A percentile compares a stretch with the other conserved stretches of the same genome.
Conservation (phyloP, 2,888 invertebrate genomes). For the Parelbella ahira region DNA sequence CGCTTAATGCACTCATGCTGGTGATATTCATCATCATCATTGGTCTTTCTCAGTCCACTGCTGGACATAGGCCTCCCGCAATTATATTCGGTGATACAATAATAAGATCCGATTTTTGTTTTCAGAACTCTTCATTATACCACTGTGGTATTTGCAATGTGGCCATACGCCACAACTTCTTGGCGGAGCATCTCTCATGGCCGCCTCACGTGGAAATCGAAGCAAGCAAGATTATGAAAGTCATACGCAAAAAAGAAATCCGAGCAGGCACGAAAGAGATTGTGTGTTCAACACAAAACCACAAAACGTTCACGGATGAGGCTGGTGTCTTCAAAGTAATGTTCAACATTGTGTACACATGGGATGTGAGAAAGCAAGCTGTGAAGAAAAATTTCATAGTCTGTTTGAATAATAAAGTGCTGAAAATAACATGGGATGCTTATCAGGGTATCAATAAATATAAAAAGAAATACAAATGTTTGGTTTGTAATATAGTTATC, state of each 20-base stretch:
- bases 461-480: slow-evolving; percentile 24
- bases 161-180: slow-evolving; percentile 29
- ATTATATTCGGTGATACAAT: too few species aligned
- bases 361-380: background rate
- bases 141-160: slow-evolving; percentile 47
- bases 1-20: too few species aligned
- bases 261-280: background rate
- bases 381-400: slow-evolving; percentile 32
- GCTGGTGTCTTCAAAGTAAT: background rate
- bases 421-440: slow-evolving; percentile 33
- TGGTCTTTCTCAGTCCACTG: too few species aligned
- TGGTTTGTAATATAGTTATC: slow-evolving; percentile 29
- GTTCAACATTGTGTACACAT: background rate
- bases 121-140: slow-evolving; percentile 39
- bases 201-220: slow-evolving; percentile 23
- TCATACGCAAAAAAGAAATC: background rate
- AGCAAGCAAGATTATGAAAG: slow-evolving; percentile 18
- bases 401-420: slow-evolving; percentile 21
- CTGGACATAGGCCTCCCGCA: too few species aligned
- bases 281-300: slow-evolving; percentile 4
- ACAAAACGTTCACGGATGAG: background rate
- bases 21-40: too few species aligned
- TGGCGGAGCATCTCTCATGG: slow-evolving; percentile 34
- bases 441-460: slow-evolving; percentile 32
- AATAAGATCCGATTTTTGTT: too few species aligned